Conservation (phyloP, 2,888 invertebrate genomes). For the Melanostoma scalare region DNA sequence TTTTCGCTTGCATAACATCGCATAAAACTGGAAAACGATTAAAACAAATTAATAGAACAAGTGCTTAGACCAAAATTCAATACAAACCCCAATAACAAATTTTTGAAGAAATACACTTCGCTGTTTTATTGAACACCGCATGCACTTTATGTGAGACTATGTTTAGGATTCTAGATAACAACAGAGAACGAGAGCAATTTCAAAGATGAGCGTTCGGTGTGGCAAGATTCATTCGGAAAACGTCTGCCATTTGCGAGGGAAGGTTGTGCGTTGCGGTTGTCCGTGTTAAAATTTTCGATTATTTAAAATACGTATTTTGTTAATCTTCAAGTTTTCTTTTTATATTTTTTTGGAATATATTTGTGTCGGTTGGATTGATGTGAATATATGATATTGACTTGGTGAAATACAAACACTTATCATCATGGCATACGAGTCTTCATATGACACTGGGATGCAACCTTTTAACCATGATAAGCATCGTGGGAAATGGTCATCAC, state of each 20-base stretch:
- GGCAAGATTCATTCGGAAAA: constrained; percentile 16
- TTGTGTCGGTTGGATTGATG: background rate
- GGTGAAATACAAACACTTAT: too few relatives aligned
- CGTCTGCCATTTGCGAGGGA: background rate
- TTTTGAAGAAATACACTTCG: too few relatives aligned
- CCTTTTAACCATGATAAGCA: constrained; percentile 79
- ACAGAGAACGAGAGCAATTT: constrained; percentile 1
- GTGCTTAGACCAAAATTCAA: too few relatives aligned
- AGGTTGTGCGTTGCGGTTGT: background rate
- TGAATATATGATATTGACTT: background rate
- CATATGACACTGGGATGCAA: constrained; percentile 77
- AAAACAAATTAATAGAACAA: too few relatives aligned
- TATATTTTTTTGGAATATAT: background rate
- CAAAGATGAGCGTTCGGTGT: constrained; percentile 3
- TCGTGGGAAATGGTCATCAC: constrained; percentile 88
- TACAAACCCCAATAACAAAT: too few relatives aligned
- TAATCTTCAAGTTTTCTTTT: background rate
- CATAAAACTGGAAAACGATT: too few relatives aligned
- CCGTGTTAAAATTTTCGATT: background rate
- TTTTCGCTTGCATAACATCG: too few relatives aligned
- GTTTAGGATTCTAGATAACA: constrained; percentile 8
- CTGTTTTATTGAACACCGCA: too few relatives aligned
- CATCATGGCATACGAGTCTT: constrained; percentile 20
- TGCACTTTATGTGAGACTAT: background rate
- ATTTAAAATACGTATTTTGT: background rate